These are phyloP conservation scores for Chlamydotis undulata DNA, from an alignment of 2,113 vertebrate species.

Conservation along the genomic window DNA sequence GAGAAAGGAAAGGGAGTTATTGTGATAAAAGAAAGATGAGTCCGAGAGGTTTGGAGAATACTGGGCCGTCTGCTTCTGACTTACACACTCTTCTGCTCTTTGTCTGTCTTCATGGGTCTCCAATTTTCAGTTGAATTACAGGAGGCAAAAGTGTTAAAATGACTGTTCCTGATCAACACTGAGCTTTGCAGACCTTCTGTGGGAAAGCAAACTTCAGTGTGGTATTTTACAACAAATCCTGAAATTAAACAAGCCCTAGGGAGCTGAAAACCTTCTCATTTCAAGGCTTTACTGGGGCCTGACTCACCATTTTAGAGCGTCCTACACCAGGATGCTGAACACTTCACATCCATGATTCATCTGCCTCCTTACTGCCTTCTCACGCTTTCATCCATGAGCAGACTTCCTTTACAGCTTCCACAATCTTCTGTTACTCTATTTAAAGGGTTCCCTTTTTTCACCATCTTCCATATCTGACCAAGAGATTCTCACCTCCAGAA, in stretches of 20 bases:
- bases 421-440: not conserved
- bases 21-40: not conserved
- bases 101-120: not conserved
- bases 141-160: not conserved
- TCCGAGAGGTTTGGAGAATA: not conserved
- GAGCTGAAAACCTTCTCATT: not conserved
- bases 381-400: not conserved
- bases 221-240: not conserved
- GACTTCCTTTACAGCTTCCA: not conserved
- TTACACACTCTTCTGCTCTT: not conserved
- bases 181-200: not conserved
- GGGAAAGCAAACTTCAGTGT: not conserved
- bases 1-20: not conserved
- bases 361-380: not conserved
- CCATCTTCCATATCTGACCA: not conserved
- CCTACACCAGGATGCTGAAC: not conserved
- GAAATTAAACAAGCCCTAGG: not conserved
- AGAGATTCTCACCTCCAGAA: not conserved
- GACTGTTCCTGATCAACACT: not conserved
- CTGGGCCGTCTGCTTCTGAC: not conserved
- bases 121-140: not conserved
- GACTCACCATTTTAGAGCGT: slow-evolving; percentile 24
- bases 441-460: not conserved
- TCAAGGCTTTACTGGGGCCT: not conserved
- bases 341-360: slow-evolving; percentile 13